Evolutionary conservation across 2,888 invertebrate genomes (phyloP).

Genomic region (Tachina grossa): DNA sequence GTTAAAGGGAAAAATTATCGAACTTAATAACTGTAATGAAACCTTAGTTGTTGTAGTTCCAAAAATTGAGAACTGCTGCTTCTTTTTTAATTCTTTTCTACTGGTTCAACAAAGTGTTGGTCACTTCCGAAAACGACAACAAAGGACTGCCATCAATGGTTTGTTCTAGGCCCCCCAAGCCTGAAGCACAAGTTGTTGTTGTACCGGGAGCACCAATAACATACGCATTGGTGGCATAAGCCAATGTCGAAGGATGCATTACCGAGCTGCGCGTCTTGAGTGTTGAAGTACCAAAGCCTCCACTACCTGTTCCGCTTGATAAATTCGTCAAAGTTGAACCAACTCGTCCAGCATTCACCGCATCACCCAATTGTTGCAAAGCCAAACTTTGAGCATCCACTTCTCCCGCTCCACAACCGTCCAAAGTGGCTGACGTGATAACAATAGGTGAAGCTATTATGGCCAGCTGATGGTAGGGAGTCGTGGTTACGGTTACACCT

Average conservation of each 20-base stretch:
- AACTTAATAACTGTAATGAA: background rate
- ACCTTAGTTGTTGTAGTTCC: background rate
- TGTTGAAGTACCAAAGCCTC: conserved; percentile 18
- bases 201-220: conserved; percentile 79
- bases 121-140: conserved; percentile 91
- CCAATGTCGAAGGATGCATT: conserved; percentile 80
- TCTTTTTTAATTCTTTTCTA: conserved; percentile 75
- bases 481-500: conserved; percentile 24
- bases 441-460: conserved; percentile 77
- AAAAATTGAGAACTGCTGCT: background rate
- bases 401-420: conserved; percentile 68
- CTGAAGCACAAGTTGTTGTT: conserved; percentile 61
- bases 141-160: conserved; percentile 87
- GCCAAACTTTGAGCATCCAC: conserved; percentile 59
- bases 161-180: conserved; percentile 74
- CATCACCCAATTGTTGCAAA: conserved; percentile 54
- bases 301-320: background rate
- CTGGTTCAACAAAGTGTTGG: conserved; percentile 89
- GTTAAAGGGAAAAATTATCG: background rate
- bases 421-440: conserved; percentile 74
- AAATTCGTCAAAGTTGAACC: conserved; percentile 31
- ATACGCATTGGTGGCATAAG: conserved; percentile 83
- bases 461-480: conserved; percentile 75
- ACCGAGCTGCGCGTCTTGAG: conserved; percentile 53
- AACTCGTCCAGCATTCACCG: conserved; percentile 30